phyloP scores from a whole-genome alignment of 2,113 vertebrate genomes.

The Toxotes jaculatrix region DNA sequence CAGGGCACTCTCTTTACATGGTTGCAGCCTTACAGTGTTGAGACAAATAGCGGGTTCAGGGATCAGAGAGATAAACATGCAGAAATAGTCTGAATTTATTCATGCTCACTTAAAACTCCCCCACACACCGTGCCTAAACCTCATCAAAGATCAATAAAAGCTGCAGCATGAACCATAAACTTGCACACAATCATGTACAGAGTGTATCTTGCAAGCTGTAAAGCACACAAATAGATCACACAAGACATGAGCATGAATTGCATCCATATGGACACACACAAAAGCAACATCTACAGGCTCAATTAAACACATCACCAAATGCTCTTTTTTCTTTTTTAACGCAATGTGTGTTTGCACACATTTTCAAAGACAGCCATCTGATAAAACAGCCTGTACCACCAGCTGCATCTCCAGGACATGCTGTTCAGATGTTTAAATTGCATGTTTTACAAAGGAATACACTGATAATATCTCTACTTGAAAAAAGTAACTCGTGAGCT shows the following conservation, averaged over 20 bases:
- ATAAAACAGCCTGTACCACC: conserved; percentile 43
- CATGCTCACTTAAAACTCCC: conserved; percentile 8
- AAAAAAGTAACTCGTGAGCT: conserved; percentile 28
- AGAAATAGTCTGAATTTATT: conserved; percentile 38
- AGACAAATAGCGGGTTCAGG: conserved; percentile 24
- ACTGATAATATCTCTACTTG: conserved; percentile 38
- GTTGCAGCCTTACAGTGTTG: not conserved
- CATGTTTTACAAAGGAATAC: conserved; percentile 37
- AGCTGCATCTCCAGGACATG: conserved; percentile 27
- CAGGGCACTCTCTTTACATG: conserved; percentile 1
- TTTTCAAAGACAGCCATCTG: conserved; percentile 40
- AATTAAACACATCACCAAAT: conserved; percentile 52
- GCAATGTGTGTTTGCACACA: conserved; percentile 21
- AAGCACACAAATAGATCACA: conserved; percentile 13
- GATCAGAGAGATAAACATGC: conserved; percentile 8
- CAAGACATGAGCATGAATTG: conserved; percentile 34
- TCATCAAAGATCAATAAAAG: conserved; percentile 55
- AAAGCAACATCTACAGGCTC: conserved; percentile 46
- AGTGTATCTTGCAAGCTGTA: conserved; percentile 25
- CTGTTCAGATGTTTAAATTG: conserved; percentile 46
- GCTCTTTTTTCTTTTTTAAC: conserved; percentile 8
- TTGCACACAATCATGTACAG: conserved; percentile 7
- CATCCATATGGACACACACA: conserved; percentile 54
- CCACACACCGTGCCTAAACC: conserved; percentile 21
- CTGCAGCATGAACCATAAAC: conserved; percentile 24